Base-by-base conservation (phyloP, 2,797 vertebrate species). In the Phrynocephalus forsythii region DNA sequence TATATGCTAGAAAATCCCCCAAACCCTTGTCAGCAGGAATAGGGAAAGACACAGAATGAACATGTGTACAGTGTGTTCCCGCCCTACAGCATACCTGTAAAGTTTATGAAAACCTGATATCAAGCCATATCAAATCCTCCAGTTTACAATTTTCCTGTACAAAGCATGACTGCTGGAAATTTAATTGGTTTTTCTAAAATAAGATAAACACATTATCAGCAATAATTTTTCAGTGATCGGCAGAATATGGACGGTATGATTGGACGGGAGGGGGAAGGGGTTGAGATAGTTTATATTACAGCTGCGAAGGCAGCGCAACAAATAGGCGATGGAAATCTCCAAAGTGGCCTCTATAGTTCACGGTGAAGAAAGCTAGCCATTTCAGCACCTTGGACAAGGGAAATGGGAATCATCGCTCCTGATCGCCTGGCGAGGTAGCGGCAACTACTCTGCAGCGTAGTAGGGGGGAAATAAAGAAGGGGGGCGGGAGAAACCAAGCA, bases 121-220 rank as follows among this genome's bases (percentile, higher is more conserved):
- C 6, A 44, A 85, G 33, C 38, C 48, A 0, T 33, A 87, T 66
- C 1, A 87, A 80, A 92, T 18, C 85, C 78, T 86, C 84, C 33
- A 60, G 67, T 67, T 22, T 72, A 85, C 24, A 86, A 94, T 89
- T 91, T 86, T 80, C 82, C 93, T 88, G 90, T 86, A 92, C 86
- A 93, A 93, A 89, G 18, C 83, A 33, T 71, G 30, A 28, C 89
- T 90, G 90, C 91, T 90, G 91, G 91, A 94, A 94, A 93, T 28
- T 63, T 73, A 68, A 22, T 0, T 81, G 72, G 52, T 84, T 90
- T 86, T 83, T 82, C n/a, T 73, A 67, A 67, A 66, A 84, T 85
- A 72, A 93, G 79, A 83, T 38, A 69, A 87, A 69, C 18, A 83
- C 11, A 6, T 10, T 38, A 83, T 52, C 33, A 22, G 50, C 33